Conservation (phyloP, 1,140 invertebrate species). For the Lepidotrigona ventralis region DNA sequence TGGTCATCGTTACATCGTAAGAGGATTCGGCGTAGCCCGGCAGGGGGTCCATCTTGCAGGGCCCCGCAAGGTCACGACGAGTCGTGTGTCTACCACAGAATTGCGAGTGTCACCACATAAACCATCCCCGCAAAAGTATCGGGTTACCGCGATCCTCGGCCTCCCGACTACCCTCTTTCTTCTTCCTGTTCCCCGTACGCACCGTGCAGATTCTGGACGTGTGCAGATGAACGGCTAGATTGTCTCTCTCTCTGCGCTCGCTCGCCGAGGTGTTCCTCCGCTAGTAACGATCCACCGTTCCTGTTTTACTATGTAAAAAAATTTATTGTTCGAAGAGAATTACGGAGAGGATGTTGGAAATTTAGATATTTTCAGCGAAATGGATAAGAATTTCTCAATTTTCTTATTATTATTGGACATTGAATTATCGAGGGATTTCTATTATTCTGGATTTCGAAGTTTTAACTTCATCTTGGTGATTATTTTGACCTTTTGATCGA, state of each 20-base stretch:
- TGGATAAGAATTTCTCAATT: not conserved
- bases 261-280: not conserved
- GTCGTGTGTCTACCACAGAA: conserved; percentile 71
- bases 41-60: conserved; percentile 68
- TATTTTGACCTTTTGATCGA: no score
- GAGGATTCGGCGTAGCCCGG: conserved; percentile 73
- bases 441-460: not conserved
- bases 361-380: not conserved
- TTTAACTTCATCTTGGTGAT: not conserved
- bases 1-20: conserved; percentile 61
- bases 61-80: conserved; percentile 65
- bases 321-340: not conserved
- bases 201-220: not conserved
- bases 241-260: not conserved
- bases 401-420: not conserved
- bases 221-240: conserved; percentile 58
- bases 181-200: conserved; percentile 28
- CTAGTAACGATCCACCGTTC: not conserved
- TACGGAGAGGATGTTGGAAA: not conserved
- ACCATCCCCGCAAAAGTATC: conserved; percentile 77
- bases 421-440: not conserved
- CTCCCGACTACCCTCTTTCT: conserved; percentile 22
- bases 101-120: conserved; percentile 78
- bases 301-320: no score
- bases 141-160: conserved; percentile 66